Evolutionary conservation across 2,113 vertebrate species (phyloP).

Genomic region (Neoarius graeffei): DNA sequence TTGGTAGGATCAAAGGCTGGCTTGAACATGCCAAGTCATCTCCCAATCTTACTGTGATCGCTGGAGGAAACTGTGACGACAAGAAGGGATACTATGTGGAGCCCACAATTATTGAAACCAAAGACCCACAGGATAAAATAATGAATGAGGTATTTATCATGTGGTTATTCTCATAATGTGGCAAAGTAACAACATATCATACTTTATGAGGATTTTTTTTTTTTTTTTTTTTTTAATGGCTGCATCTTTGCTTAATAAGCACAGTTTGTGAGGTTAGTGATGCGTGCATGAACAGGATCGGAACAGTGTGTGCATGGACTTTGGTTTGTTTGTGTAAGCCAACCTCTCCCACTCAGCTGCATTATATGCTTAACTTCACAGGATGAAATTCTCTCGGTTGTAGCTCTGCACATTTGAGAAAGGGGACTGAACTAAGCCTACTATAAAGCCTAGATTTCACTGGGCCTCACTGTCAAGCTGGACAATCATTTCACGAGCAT

Average conservation of each 20-base stretch:
- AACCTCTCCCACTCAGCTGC: constrained; percentile 12
- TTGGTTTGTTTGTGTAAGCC: constrained; percentile 44
- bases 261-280: background rate
- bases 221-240: background rate
- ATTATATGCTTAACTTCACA: constrained; percentile 34
- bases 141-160: constrained; percentile 83
- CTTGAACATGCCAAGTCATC: constrained; percentile 79
- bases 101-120: constrained; percentile 87
- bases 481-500: background rate
- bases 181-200: background rate
- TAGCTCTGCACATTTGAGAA: no score
- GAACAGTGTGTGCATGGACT: constrained; percentile 22
- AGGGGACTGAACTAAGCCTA: no score
- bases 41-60: constrained; percentile 79
- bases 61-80: constrained; percentile 83
- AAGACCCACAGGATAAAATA: constrained; percentile 84
- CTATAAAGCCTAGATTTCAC: background rate
- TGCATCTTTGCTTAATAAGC: background rate
- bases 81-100: constrained; percentile 84
- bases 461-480: background rate
- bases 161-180: background rate
- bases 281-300: background rate
- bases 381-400: background rate
- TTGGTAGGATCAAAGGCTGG: constrained; percentile 83
- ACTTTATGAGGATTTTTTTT: background rate